Evolutionary conservation across 2,888 invertebrate species (phyloP).

Genomic region (Fragum sueziense): DNA sequence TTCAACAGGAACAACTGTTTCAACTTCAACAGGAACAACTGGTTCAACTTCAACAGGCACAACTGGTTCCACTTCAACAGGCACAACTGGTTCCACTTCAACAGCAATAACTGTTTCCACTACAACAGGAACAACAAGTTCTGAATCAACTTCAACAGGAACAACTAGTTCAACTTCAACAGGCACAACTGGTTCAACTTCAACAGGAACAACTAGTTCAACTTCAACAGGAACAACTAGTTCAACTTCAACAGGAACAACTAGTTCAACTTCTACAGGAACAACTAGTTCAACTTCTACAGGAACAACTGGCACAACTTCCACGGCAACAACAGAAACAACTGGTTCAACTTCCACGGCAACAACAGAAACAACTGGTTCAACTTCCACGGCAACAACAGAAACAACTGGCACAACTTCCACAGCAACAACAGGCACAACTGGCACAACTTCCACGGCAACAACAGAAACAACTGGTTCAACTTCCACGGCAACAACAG

Average conservation of each 20-base stretch:
- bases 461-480: background rate
- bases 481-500: background rate
- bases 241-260: slow-evolving; percentile 3
- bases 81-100: slow-evolving; percentile 15
- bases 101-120: slow-evolving; percentile 34
- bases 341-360: slow-evolving; percentile 10
- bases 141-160: slow-evolving; percentile 24
- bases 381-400: background rate
- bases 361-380: background rate
- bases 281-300: slow-evolving; percentile 9
- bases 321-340: background rate
- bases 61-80: background rate
- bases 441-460: background rate
- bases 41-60: background rate
- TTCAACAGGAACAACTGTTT: background rate
- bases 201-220: background rate
- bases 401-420: background rate
- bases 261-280: background rate
- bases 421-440: background rate
- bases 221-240: slow-evolving; percentile 24
- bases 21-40: background rate
- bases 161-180: background rate
- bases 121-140: slow-evolving; percentile 32
- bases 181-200: background rate
- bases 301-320: background rate